phyloP scores from a whole-genome alignment of 2,113 vertebrate species.

The Brevimyrus niger region DNA sequence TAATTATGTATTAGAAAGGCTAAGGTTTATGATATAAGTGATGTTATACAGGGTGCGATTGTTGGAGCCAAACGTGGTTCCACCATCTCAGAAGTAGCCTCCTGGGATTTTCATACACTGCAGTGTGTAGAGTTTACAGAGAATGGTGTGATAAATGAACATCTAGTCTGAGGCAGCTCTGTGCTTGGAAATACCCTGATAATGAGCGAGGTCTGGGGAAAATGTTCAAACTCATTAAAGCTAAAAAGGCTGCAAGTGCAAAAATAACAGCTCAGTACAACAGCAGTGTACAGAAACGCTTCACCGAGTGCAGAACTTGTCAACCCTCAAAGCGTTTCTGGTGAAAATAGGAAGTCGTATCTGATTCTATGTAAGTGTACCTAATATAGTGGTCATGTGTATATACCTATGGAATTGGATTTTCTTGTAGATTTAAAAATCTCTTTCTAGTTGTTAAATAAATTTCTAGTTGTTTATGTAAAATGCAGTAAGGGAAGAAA shows the following conservation, averaged over 20 bases:
- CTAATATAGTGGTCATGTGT: background rate
- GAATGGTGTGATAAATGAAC: background rate
- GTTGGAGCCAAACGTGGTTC: background rate
- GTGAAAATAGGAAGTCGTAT: background rate
- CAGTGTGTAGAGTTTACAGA: background rate
- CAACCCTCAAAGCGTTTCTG: background rate
- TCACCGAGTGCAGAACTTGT: background rate
- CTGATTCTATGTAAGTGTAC: background rate
- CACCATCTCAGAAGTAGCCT: background rate
- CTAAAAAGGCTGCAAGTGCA: background rate
- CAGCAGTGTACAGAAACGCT: background rate
- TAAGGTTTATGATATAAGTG: background rate
- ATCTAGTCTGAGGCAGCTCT: background rate
- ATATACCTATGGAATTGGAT: background rate
- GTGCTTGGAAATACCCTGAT: background rate
- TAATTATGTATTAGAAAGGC: background rate
- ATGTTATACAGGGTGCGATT: background rate
- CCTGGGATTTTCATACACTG: background rate
- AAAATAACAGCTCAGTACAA: background rate
- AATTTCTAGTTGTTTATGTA: no score
- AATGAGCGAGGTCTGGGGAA: background rate
- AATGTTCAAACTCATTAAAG: background rate
- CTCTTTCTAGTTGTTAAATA: background rate
- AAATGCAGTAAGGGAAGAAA: no score
- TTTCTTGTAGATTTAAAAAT: background rate